A percentile compares a stretch with the other conserved stretches of the same genome.
These are phyloP conservation scores for Drosophila insularis DNA, from an alignment of 1,140 invertebrate genomes.

Conservation along the genomic window DNA sequence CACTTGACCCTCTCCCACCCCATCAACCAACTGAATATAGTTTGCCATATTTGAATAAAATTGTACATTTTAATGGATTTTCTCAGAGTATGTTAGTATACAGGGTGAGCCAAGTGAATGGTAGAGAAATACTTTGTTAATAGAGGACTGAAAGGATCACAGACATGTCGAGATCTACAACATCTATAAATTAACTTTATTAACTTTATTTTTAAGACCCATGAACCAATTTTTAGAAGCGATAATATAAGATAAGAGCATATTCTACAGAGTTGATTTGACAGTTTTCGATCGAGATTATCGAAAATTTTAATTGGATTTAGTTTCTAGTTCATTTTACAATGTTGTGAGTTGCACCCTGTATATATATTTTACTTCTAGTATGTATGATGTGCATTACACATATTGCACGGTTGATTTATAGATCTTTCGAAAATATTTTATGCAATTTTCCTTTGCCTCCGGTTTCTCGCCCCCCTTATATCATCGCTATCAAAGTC, in stretches of 20 bases:
- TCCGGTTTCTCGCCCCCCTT: background rate
- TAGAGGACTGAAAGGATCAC: too few relatives aligned
- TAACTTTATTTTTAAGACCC: too few relatives aligned
- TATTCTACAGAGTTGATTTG: too few relatives aligned
- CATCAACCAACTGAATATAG: background rate
- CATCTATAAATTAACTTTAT: too few relatives aligned
- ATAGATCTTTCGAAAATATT: conserved; percentile 7
- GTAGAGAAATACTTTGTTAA: too few relatives aligned
- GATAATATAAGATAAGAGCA: too few relatives aligned
- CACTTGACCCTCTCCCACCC: background rate
- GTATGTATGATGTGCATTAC: background rate
- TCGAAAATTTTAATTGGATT: too few relatives aligned
- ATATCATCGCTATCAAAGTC: background rate
- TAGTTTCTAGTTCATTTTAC: too few relatives aligned
- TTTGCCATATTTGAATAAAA: conserved; percentile 7
- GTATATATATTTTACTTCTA: background rate
- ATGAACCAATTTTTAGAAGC: too few relatives aligned
- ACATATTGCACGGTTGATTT: conserved; percentile 11
- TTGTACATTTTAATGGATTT: background rate
- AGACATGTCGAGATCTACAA: too few relatives aligned
- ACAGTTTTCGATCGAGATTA: too few relatives aligned
- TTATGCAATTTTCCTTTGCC: background rate
- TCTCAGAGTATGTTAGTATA: background rate
- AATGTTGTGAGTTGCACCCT: background rate
- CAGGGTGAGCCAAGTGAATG: background rate